Evolutionary conservation across 2,797 vertebrate species (phyloP).

Genomic region (Crax fasciolata): DNA sequence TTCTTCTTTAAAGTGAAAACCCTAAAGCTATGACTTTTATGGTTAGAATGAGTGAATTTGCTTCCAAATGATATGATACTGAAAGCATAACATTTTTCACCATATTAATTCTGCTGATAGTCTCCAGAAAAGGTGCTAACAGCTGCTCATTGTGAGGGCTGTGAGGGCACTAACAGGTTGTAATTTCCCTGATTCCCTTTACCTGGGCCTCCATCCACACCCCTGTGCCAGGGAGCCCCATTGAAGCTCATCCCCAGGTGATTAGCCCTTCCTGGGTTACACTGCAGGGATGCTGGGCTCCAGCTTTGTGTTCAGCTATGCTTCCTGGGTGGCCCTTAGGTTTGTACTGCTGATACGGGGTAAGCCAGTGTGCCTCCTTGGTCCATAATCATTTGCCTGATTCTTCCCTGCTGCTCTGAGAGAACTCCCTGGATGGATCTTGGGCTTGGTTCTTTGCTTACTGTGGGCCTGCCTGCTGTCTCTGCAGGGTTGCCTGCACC

Average conservation of each 20-base stretch:
- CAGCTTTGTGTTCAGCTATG: rapidly evolving
- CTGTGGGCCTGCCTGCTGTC: neutral
- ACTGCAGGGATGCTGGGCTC: rapidly evolving
- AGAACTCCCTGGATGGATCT: rapidly evolving
- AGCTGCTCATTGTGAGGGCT: neutral
- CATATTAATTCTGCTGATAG: neutral
- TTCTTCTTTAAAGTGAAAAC: neutral
- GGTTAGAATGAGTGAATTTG: neutral
- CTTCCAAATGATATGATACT: neutral
- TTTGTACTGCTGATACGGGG: rapidly evolving
- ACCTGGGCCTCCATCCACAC: neutral
- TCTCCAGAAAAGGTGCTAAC: neutral
- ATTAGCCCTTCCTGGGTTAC: rapidly evolving
- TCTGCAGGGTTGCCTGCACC: rapidly evolving
- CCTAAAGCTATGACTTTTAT: neutral
- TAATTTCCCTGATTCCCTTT: neutral
- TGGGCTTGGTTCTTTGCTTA: neutral
- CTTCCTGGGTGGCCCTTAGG: rapidly evolving
- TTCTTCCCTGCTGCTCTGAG: neutral
- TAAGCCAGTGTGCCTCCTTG: rapidly evolving
- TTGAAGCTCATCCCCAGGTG: rapidly evolving
- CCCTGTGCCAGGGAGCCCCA: neutral
- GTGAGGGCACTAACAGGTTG: neutral
- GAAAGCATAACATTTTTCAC: neutral
- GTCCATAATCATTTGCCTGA: rapidly evolving